Conservation (phyloP, 2,888 invertebrate species). For the Diadegma fenestrale region DNA sequence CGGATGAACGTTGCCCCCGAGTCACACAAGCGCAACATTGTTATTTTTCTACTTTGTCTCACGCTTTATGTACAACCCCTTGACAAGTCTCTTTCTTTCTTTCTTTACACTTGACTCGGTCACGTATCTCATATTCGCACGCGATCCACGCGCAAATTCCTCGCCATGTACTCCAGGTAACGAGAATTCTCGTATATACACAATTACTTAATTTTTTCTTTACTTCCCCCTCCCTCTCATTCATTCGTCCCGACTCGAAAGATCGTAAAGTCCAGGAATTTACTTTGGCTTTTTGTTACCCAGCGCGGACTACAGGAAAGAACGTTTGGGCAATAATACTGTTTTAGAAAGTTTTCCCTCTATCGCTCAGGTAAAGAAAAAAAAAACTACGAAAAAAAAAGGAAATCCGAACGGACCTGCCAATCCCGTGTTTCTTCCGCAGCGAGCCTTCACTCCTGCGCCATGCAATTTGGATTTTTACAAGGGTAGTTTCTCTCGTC, state of each 20-base stretch:
- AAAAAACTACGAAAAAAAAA: constrained; percentile 39
- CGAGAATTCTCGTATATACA: constrained; percentile 40
- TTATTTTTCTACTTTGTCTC: constrained; percentile 41
- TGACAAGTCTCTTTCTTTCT: constrained; percentile 59
- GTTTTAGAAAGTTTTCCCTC: constrained; percentile 66
- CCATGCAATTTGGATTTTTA: constrained; percentile 67
- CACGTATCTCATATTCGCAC: constrained; percentile 55
- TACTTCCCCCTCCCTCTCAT: not conserved
- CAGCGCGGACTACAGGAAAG: not conserved
- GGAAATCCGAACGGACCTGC: constrained; percentile 60
- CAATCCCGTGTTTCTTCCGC: constrained; percentile 51
- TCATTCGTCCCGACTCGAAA: constrained; percentile 15
- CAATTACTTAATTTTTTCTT: constrained; percentile 47
- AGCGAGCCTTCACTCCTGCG: constrained; percentile 44
- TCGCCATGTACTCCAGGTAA: constrained; percentile 18
- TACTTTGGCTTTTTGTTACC: constrained; percentile 34
- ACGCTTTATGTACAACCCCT: constrained; percentile 54
- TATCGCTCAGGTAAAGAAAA: constrained; percentile 61
- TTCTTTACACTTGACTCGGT: constrained; percentile 37
- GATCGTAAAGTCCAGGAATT: constrained; percentile 49
- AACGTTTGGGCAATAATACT: constrained; percentile 33
- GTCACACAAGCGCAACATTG: constrained; percentile 52
- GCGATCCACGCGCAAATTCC: constrained; percentile 48
- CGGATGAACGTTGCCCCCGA: not conserved
- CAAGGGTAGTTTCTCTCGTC: constrained; percentile 63